These are phyloP conservation scores for Rotaria socialis DNA, from an alignment of 2,888 invertebrate species.

Conservation along the genomic window DNA sequence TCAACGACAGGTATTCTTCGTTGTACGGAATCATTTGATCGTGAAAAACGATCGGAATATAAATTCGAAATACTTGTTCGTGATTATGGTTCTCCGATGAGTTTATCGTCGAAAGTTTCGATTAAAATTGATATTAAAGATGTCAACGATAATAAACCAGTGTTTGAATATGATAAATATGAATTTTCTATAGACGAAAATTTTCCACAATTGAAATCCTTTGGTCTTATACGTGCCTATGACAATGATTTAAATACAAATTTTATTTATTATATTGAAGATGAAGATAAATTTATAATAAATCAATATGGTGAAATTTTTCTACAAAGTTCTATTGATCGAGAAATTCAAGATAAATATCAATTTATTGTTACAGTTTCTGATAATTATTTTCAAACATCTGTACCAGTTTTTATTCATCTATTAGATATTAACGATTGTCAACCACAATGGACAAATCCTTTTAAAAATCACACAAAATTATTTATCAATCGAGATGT, in stretches of 20 bases:
- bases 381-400: background rate
- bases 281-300: background rate
- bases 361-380: background rate
- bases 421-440: conserved; percentile 4
- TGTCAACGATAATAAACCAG: conserved; percentile 6
- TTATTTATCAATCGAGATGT: background rate
- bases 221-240: background rate
- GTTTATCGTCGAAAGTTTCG: background rate
- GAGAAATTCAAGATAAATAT: conserved; percentile 8
- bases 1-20: background rate
- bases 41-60: background rate
- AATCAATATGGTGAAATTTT: background rate
- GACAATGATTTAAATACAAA: background rate
- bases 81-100: background rate
- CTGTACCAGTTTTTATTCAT: background rate
- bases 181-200: conserved; percentile 1
- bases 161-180: conserved; percentile 10
- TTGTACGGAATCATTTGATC: background rate
- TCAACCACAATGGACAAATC: background rate
- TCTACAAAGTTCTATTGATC: background rate
- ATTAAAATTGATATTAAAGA: background rate
- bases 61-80: background rate
- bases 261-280: background rate
- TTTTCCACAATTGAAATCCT: background rate
- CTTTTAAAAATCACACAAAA: background rate